Base-by-base conservation (phyloP, 2,113 vertebrate species). In the Podocnemis expansa region DNA sequence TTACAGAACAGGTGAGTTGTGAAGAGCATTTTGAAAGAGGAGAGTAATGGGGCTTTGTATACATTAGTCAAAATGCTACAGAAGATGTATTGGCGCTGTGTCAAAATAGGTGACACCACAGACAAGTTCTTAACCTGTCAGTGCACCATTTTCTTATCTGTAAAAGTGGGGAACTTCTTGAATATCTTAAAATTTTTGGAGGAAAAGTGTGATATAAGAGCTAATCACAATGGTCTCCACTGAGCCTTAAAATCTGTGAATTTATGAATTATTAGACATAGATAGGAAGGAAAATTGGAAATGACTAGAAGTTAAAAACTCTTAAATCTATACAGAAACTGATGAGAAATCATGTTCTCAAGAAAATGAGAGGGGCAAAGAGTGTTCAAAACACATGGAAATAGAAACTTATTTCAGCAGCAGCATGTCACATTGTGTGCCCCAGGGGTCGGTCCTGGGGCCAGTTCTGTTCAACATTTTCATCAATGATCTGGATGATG, bases 171-270 rank as follows among this genome's bases (percentile, higher is more conserved):
- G 67, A 6, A 16, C 21, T 41, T 41, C 8, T 24, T 22, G 41
- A 10, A 10, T 21, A 73, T 41, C 41, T 73, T 41, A 41, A 10
- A 41, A 73, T 87, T 43, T 29, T 14, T 34, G 60, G 63, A 55
- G 80, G 34, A 88, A 96, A 89, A 83, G 87, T 63, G 58, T 14
- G 16, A 89, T 2, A 10, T 75, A 47, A 83, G 54, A 79, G 31
- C n/a, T 34, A 10, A 97, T 96, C 95, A 96, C 96, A 95, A 96
- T 97, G 96, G 96, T 97, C 96, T 91, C 87, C 83, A 92, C 91
- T 87, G 89, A 92, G 96, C 81, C 90, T 91, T 80, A 96, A 95
- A 97, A 91, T 47, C 5, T 81, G 43, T 47, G 89, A 94, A 92
- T 89, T 84, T 92, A 94, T 95, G 91, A 88, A 75, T 94, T 93